Evolutionary conservation across 2,797 vertebrate species (phyloP), one percentile per base, ranked within the genome.

Genomic region (Sebastiscus tertius): DNA sequence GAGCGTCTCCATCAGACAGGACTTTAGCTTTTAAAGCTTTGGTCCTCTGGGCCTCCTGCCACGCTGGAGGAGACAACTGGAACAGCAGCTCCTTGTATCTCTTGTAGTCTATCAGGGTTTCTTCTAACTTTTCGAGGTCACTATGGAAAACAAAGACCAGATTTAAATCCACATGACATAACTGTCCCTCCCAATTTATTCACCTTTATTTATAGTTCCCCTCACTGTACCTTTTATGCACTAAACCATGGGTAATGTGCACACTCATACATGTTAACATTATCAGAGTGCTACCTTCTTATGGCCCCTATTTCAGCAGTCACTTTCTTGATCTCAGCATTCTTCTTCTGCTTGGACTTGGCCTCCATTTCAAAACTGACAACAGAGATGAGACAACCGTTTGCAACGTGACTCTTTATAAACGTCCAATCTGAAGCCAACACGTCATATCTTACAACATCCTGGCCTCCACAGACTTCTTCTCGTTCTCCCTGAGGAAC

Each of bases 71-170:
- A 11, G 97, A 98, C 26, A 99, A 80, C 67, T 95, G 94, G 49
- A 96, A 96, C 59, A 99, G 96, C 82, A 99, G 97, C 22, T 98
- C 94, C 84, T 94, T 96, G 93, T 97, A 98, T 74, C 81, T 81
- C 59, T 87, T 96, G 86, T 96, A 97, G 72, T 97, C 97, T 14
- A 82, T 85, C 80, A 99, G 88, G n/a, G 79, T 96, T 49, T 97
- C 96, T 87, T 97, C 96, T 1, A 93, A 88, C 69, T 91, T 96
- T 72, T 90, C 89, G 61, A 99, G 93, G 11, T 99, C 97, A 16
- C 98, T 99, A 33, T 55, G 18, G 79, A 59, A 42, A 75, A 66
- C 2, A 71, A 11, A 70, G 0, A 56, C 1, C 12, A 34, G 24
- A 58, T 81, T 77, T 4, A 54, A 73, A 65, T 49, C 12, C 11